Evolutionary conservation across 2,113 vertebrate genomes (phyloP).

Genomic region (Laticauda colubrina): DNA sequence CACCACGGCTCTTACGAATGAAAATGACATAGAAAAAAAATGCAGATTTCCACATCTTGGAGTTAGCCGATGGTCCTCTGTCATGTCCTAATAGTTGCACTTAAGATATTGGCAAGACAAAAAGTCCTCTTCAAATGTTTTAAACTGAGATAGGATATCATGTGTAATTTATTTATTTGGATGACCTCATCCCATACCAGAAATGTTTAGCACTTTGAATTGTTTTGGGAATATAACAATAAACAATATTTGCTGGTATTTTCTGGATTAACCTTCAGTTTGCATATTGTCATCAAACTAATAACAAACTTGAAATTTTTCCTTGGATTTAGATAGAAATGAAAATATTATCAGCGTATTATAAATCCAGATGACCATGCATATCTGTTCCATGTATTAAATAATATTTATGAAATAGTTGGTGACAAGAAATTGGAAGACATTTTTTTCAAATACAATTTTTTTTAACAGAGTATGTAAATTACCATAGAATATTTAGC

Average conservation of each 20-base stretch:
- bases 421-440: neutral
- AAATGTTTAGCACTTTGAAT: neutral
- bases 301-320: neutral
- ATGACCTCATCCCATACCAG: neutral
- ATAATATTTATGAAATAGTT: neutral
- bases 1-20: neutral
- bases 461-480: neutral
- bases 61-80: neutral
- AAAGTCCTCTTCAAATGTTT: neutral
- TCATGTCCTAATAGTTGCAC: neutral
- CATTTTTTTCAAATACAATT: neutral
- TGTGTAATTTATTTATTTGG: neutral
- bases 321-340: neutral
- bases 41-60: neutral
- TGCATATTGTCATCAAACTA: neutral
- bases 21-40: neutral
- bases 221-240: neutral
- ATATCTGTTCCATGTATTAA: neutral
- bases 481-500: neutral
- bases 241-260: neutral
- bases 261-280: neutral
- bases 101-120: neutral
- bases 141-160: neutral
- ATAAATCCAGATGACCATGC: neutral
- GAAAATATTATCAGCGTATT: neutral